Base-by-base conservation (phyloP, 2,113 vertebrate genomes). In the Garra rufa region DNA sequence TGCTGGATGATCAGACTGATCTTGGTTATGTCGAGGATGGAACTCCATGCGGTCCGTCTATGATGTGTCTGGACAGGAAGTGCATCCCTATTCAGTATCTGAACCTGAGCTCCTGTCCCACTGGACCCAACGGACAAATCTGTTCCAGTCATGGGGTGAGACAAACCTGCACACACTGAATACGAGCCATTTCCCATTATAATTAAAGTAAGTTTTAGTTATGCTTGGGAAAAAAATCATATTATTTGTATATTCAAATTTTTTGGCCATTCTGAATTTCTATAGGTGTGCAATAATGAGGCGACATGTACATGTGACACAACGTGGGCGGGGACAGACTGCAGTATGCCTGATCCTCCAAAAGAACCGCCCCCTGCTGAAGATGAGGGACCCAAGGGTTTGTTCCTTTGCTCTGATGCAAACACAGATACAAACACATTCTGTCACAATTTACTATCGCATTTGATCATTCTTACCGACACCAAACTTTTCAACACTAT, bases 21-120 rank as follows among this genome's bases (percentile, higher is more conserved):
- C 93, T 99, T 92, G 98, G 98, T 89, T 99, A 99, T 50, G 97
- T 99, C 83, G 97, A 99, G 90, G 98, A 99, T 90, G 98, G 98
- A 88, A 96, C 97, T 57, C 98, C 97, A 6, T 99, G 98, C 92
- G 98, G 98, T 91, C 98, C 98, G 76, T 96, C 97, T 13, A 99
- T 99, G 97, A 99, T 99, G 97, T 99, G 98, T 94, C 96, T 98
- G 95, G 97, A 99, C 93, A 96, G 90, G 90, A 98, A 97, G 93
- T 99, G 98, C 96, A 96, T 98, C 86, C 96, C 97, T 89, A 98
- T 99, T 94, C 96, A 97, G 91, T 97, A 95, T 84, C 93, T 99
- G 88, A 99, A 99, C 90, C 96, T 99, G 93, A 99, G 97, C 93
- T 96, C 94, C 91, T 99, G 98, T 91, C 96, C 97, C 61, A 93